phyloP scores from a whole-genome alignment of 2,113 vertebrate genomes.

The Furnarius figulus region DNA sequence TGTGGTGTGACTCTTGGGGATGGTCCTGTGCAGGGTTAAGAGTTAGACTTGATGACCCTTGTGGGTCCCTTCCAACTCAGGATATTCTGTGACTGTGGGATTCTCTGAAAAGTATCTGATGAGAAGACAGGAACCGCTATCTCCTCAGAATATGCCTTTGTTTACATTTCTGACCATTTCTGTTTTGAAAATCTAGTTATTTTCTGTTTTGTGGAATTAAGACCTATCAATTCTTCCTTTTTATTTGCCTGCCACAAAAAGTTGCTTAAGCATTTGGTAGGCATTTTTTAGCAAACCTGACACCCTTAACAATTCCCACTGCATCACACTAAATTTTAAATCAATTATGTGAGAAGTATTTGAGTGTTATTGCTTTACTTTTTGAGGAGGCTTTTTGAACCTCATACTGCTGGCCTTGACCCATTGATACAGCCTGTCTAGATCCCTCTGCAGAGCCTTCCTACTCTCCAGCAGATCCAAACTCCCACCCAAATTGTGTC shows the following conservation, averaged over 20 bases:
- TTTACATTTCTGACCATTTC: neutral
- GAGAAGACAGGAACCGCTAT: neutral
- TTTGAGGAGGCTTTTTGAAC: neutral
- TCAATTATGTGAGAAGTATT: neutral
- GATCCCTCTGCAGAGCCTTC: neutral
- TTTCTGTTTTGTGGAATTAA: neutral
- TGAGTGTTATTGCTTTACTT: neutral
- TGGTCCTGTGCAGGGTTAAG: neutral
- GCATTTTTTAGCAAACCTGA: neutral
- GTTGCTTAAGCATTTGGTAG: neutral
- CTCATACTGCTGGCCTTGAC: neutral
- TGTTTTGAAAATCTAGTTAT: neutral
- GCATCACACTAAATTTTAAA: neutral
- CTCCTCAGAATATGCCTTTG: neutral
- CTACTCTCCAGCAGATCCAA: neutral
- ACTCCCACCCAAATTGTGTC: fast-evolving
- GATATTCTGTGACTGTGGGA: neutral
- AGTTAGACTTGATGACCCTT: neutral
- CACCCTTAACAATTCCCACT: neutral
- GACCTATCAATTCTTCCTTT: neutral
- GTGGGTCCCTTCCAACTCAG: neutral
- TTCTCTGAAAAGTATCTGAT: neutral
- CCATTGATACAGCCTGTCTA: neutral
- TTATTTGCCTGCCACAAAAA: neutral
- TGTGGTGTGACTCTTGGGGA: neutral